Base-by-base conservation (phyloP, 1,140 invertebrate genomes). In the Cryptotermes secundus region DNA sequence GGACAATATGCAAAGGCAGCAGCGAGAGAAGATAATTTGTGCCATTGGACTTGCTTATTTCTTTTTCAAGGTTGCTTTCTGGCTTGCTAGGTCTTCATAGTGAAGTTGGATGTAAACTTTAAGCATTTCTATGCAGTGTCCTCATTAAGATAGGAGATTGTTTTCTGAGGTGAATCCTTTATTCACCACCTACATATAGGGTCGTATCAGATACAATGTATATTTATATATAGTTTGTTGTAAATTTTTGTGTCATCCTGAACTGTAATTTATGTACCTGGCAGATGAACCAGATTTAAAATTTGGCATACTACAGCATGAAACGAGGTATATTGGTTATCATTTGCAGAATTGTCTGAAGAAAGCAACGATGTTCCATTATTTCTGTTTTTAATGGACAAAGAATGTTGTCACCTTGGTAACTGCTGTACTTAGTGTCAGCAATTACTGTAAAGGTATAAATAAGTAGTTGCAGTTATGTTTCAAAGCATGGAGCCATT, bases 21-120 rank as follows among this genome's bases (percentile, higher is more conserved):
- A 97, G 89, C 92, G 95, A 86, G 96, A 97, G 87, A 95, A 97
- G 88, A 92, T 96, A 87, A 90, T 96, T 86, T 96, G 95, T 89
- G 94, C 94, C 84, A 89, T 96, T 86, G 95, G 96, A 31, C 90
- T 97, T 87, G 93, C 95, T 22, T 98, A 97, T 89, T 93, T 97
- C 88, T 90, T 97, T 86, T 91, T 97, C 84, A 97, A 97, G 92
- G 93, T 96, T 84, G 93, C 97, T 85, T 92, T 95, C 85, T 97
- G 96, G 96, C 90, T 97, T 85, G 96, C 95, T 89, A 92, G 94
- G n/a, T 82, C 81, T 24, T 82, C 81, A 45, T 82, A 82, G 80
- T 72, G n/a, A 72, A 31, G 59, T n/a, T n/a, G 31, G 7, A 22
- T 19, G 3, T 59, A 59, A n/a, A 72, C 45, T 19, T 72, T 31